Evolutionary conservation across 2,888 invertebrate species (phyloP), one percentile per base, ranked within the genome.

Genomic region (Polymixis flavicincta): DNA sequence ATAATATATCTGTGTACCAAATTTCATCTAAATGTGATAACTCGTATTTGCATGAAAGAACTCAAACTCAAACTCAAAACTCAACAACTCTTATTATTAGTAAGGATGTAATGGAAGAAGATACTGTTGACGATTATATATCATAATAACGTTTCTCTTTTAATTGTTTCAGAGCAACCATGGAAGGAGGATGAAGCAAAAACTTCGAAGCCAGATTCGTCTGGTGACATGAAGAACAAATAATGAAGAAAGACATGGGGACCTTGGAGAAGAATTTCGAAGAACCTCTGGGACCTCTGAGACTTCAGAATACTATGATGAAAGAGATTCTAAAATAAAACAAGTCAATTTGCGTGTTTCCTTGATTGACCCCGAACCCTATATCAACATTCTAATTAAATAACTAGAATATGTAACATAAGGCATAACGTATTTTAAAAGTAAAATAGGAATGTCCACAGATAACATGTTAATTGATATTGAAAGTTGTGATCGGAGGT

Each of bases 321-420:
- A 77, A 57, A 73, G 71, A 71, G 64, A 83, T 88, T 92, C 92
- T 93, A 89, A 90, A 95, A 95, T 95, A 95, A 95, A 95, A 73
- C 79, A 83, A 90, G 82, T 89, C 82, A 86, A 92, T 82, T 90
- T 86, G 86, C 90, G 94, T 90, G 93, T 95, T 94, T 94, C 88
- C 91, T 92, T 94, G 68, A 92, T 91, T 90, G 66, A 78, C 83
- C 90, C 77, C 75, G 25, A 73, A 75, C 76, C 82, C 72, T 14
- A 19, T 13, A 28, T 28, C 4, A 55, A 19, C 1, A 22, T 1
- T 52, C 50, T n/a, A 13, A 1, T 19, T 37, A 1, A 59, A 6
- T 0, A 32, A 67, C 32, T 25, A 6, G 6, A 22, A 13, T 19
- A 37, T 37, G 37, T 37, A 37, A 37, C 6, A 37, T 37, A 37